phyloP scores from a whole-genome alignment of 2,888 invertebrate species.

The Carcina quercana region DNA sequence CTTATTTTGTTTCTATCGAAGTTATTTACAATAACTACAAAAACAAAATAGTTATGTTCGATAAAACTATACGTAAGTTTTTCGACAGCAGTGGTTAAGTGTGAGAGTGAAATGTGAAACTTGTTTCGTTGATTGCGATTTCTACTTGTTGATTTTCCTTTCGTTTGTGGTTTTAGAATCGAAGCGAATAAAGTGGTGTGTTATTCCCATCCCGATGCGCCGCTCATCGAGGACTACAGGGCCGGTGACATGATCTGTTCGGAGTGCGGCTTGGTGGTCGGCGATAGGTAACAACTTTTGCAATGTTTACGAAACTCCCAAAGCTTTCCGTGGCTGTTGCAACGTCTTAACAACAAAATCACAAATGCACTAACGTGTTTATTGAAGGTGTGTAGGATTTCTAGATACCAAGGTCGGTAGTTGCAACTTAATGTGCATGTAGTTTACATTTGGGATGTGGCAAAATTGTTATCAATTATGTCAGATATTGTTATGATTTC shows the following conservation, averaged over 20 bases:
- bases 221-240: conserved; percentile 97
- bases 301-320: conserved; percentile 41
- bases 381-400: conserved; percentile 33
- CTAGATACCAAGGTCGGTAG: conserved; percentile 31
- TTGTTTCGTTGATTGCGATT: conserved; percentile 33
- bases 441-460: no score
- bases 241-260: conserved; percentile 99
- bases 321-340: conserved; percentile 31
- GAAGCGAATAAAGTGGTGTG: conserved; percentile 89
- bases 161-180: conserved; percentile 72
- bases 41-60: conserved; percentile 32
- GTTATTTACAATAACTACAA: conserved; percentile 30
- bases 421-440: not conserved
- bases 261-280: conserved; percentile 99
- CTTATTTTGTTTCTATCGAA: conserved; percentile 29
- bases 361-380: conserved; percentile 28
- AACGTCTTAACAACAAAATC: conserved; percentile 35
- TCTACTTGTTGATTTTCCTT: conserved; percentile 52
- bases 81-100: conserved; percentile 15
- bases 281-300: conserved; percentile 84
- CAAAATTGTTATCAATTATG: conserved; percentile 24
- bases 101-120: conserved; percentile 21
- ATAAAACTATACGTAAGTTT: conserved; percentile 34
- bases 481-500: no score
- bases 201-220: conserved; percentile 95